These are phyloP conservation scores for Trachymyrmex cornetzi DNA, from an alignment of 1,140 invertebrate genomes.

Conservation along the genomic window DNA sequence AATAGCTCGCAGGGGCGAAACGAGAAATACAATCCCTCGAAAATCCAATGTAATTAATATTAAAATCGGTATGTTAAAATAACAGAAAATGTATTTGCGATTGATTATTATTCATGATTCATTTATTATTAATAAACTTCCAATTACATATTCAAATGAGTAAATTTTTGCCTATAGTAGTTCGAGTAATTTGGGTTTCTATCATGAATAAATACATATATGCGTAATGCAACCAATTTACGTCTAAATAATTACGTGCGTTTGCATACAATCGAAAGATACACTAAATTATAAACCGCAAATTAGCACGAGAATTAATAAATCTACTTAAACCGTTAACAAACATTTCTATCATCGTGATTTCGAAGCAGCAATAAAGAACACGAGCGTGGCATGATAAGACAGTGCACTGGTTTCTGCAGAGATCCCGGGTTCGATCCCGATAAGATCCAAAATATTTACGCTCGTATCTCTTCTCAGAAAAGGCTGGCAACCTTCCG, in stretches of 20 bases:
- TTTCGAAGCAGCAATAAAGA: not conserved
- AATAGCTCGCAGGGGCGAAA: not conserved
- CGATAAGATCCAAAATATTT: too few relatives aligned
- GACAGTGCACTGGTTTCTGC: too few relatives aligned
- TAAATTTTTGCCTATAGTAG: not conserved
- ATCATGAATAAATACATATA: not conserved
- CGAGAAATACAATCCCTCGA: not conserved
- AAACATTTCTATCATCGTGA: not conserved
- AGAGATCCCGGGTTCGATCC: too few relatives aligned
- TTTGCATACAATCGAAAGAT: not conserved
- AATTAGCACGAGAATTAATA: not conserved
- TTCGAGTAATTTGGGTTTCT: not conserved
- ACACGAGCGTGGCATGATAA: too few relatives aligned
- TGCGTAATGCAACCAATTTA: not conserved
- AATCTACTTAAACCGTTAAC: not conserved
- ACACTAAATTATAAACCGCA: not conserved
- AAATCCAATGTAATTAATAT: not conserved
- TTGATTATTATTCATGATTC: not conserved
- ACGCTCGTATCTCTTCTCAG: too few relatives aligned
- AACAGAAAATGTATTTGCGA: not conserved
- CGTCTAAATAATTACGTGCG: too few relatives aligned
- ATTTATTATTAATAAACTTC: not conserved
- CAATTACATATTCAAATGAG: not conserved
- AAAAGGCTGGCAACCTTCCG: too few relatives aligned
- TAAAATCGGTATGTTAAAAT: not conserved